A percentile compares a stretch with the other conserved stretches of the same genome.
Conservation (phyloP, 23 tunicate genomes). For the Aplidium turbinatum region DNA sequence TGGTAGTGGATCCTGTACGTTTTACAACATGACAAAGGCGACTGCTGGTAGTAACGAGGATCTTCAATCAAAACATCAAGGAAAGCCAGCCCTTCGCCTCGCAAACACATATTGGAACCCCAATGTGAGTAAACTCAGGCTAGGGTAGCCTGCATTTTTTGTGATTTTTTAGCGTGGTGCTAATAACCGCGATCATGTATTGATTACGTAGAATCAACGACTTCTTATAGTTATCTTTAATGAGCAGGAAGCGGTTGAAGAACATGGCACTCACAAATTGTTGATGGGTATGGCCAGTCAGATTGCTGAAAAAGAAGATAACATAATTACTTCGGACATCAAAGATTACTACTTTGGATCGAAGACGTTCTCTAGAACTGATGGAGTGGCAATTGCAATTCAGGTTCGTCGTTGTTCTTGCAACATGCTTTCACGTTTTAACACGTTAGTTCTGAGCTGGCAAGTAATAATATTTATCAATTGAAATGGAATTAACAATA, state of each 20-base stretch:
- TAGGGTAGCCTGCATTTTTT: too few relatives aligned
- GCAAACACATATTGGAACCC: constrained; percentile 76
- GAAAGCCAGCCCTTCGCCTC: constrained; percentile 40
- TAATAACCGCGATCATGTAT: too few relatives aligned
- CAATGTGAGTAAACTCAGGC: constrained; percentile 24
- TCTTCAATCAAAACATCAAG: constrained; percentile 20
- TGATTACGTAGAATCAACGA: too few relatives aligned
- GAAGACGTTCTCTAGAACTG: constrained; percentile 61
- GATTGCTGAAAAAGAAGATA: constrained; percentile 71
- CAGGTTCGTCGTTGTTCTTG: constrained; percentile 50
- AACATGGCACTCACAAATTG: constrained; percentile 22
- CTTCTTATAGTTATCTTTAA: not conserved
- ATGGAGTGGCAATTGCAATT: constrained; percentile 56
- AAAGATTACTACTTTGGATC: constrained; percentile 53
- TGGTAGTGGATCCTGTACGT: constrained; percentile 8
- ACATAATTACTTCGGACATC: constrained; percentile 52
- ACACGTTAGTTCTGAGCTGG: not conserved
- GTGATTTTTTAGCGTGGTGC: too few relatives aligned
- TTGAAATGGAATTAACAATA: too few relatives aligned
- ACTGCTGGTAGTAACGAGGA: constrained; percentile 38
- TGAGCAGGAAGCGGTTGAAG: constrained; percentile 57
- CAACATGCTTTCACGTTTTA: not conserved
- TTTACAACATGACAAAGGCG: constrained; percentile 40
- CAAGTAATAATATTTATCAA: too few relatives aligned
- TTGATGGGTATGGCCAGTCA: constrained; percentile 83